Percentiles rank a stretch among this genome's conserved stretches.
These are phyloP conservation scores for Sturnira hondurensis DNA, from an alignment of 2,113 vertebrate species.

Conservation along the genomic window DNA sequence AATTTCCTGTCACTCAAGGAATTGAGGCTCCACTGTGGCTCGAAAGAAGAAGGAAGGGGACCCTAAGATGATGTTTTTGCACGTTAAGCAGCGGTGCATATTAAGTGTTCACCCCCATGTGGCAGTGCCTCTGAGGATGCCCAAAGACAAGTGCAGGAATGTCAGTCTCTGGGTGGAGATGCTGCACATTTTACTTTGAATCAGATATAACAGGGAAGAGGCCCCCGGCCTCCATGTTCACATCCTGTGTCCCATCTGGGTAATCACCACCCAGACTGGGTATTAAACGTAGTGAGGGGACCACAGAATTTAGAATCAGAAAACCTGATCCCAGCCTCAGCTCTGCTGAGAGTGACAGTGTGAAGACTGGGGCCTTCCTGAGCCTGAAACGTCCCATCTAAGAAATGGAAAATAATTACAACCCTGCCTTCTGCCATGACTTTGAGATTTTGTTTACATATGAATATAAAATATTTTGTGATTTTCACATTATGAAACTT, in stretches of 20 bases:
- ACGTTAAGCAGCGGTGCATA: neutral
- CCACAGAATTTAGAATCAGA: neutral
- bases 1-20: neutral
- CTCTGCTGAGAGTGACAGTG: neutral
- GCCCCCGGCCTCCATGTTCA: neutral
- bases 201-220: neutral
- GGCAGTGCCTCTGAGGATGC: neutral
- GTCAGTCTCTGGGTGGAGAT: neutral
- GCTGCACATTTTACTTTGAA: neutral
- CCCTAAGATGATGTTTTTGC: neutral
- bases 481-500: neutral
- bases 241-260: neutral
- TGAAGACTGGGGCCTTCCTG: neutral
- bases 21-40: neutral
- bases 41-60: neutral
- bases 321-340: neutral
- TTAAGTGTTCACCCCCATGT: neutral
- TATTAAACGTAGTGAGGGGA: neutral
- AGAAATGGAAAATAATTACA: neutral
- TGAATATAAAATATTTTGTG: neutral
- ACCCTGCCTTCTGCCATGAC: neutral
- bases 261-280: neutral
- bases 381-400: neutral
- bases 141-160: neutral
- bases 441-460: too few relatives aligned